Evolutionary conservation across 2,888 invertebrate genomes (phyloP).

Genomic region (Axea sp.): DNA sequence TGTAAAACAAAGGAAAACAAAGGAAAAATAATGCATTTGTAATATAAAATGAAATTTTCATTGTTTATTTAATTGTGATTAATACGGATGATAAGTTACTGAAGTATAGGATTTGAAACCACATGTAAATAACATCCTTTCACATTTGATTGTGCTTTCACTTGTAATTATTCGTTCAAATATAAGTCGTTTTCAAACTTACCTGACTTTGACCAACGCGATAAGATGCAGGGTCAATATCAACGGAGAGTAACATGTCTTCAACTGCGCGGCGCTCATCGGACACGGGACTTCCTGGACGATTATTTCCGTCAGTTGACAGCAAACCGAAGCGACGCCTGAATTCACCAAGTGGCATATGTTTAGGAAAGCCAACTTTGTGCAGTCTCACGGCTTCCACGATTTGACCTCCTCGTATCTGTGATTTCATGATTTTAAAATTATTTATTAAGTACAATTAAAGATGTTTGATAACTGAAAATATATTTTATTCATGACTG

Average conservation of each 20-base stretch:
- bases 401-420: constrained; percentile 94
- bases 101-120: neutral
- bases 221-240: constrained; percentile 91
- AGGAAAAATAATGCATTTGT: neutral
- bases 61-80: constrained; percentile 19
- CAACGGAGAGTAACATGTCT: constrained; percentile 90
- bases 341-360: constrained; percentile 93
- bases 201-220: constrained; percentile 96
- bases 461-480: too few relatives aligned
- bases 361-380: constrained; percentile 96
- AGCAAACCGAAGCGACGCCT: constrained; percentile 88
- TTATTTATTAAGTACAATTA: too few relatives aligned
- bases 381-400: constrained; percentile 93
- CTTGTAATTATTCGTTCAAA: constrained; percentile 5
- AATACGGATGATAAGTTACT: constrained; percentile 1
- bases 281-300: constrained; percentile 77
- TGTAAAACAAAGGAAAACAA: too few relatives aligned
- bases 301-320: constrained; percentile 78
- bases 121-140: constrained; percentile 27
- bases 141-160: constrained; percentile 28
- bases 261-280: constrained; percentile 87
- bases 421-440: too few relatives aligned
- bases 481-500: too few relatives aligned
- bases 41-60: constrained; percentile 9
- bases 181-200: constrained; percentile 74